Evolutionary conservation across 1,140 invertebrate genomes (phyloP), one percentile per base, ranked within the genome.

Genomic region (Agrypnia vestita): DNA sequence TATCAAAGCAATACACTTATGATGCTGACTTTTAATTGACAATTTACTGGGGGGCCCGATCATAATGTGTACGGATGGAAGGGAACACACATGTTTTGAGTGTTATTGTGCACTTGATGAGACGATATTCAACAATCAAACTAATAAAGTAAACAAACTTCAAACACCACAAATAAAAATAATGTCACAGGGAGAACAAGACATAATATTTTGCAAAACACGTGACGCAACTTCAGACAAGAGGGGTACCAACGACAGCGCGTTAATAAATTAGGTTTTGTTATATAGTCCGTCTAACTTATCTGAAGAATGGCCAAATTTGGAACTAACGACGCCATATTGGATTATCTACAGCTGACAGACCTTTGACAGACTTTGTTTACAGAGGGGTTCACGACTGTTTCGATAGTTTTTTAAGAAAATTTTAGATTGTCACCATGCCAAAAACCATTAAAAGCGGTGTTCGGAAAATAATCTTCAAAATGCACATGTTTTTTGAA

Each of bases 201-300:
- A 76, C 76, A 77, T 77, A n/a, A n/a, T n/a, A 78, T 71, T 67
- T 78, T 53, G 67, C 67, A 71, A 71, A 53, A 71, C 47, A 71
- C 35, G 19, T 13, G 8, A 11, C 7, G 12, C 25, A 62, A 35
- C 17, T 49, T 71, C 67, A 71, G 15, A 3, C 17, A 19, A 15
- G 12, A 76, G 25, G 0, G 0, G 1, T 53, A 17, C 67, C 67
- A 71, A 71, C 67, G 10, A 6, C 6, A 35, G 25, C 25, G 6
- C 1, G 6, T 35, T 3, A 35, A 35, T 35, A 35, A 35, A 35
- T 35, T 35, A 35, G 25, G n/a, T n/a, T n/a, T n/a, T n/a, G n/a
- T n/a, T n/a, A n/a, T n/a, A n/a, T n/a, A n/a, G n/a, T n/a, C n/a
- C n/a, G n/a, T n/a, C n/a, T n/a, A n/a, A n/a, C n/a, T n/a, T n/a